A percentile compares a stretch with the other conserved stretches of the same genome.
These are phyloP conservation scores for Aptenodytes forsteri DNA, from an alignment of 2,113 vertebrate species.

Conservation along the genomic window DNA sequence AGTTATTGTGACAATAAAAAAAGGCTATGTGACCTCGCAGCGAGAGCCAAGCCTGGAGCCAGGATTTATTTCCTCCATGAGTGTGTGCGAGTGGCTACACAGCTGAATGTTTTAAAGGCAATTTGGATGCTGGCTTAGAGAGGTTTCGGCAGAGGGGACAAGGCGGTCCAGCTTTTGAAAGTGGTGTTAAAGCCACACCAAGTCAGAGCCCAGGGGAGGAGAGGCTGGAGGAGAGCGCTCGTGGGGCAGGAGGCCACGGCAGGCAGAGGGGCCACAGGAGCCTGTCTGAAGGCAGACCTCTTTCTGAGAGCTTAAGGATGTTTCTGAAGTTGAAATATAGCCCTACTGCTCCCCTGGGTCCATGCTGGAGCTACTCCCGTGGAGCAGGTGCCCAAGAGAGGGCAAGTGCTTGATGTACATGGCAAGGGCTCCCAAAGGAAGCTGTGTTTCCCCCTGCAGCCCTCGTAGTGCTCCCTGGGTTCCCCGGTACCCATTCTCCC, in stretches of 20 bases:
- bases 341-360: background rate
- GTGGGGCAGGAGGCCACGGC: background rate
- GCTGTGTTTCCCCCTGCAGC: background rate
- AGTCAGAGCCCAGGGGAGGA: background rate
- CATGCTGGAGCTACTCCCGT: background rate
- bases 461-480: fast-evolving
- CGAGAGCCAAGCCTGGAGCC: background rate
- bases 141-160: background rate
- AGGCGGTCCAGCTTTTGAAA: background rate
- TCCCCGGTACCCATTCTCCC: background rate
- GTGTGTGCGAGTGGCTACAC: background rate
- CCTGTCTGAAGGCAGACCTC: background rate
- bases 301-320: background rate
- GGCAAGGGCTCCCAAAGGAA: background rate
- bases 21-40: background rate
- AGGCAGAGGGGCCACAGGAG: background rate
- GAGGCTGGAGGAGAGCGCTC: background rate
- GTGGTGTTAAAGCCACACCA: background rate
- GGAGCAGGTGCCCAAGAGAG: background rate
- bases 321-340: background rate
- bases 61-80: background rate
- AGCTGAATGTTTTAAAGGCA: background rate
- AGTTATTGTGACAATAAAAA: too few species aligned
- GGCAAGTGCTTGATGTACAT: fast-evolving
- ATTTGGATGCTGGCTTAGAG: background rate